A percentile compares a stretch with the other conserved stretches of the same genome.
These are phyloP conservation scores for Agrochola lychnidis DNA, from an alignment of 2,888 invertebrate species.

Conservation along the genomic window DNA sequence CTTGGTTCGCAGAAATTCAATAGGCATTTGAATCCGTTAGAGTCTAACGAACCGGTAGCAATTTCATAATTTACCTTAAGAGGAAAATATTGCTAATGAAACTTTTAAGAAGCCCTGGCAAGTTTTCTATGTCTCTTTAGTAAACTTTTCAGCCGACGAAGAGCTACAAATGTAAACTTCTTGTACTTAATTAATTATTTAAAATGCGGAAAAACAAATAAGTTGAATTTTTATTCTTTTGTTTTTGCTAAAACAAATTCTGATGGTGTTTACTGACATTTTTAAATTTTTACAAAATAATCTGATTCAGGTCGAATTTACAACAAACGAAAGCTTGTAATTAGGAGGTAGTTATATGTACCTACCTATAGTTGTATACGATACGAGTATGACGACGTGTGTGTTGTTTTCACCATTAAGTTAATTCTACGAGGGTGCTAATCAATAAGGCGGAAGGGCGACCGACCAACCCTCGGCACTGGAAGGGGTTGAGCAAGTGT, in stretches of 20 bases:
- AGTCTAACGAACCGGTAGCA: conserved; percentile 54
- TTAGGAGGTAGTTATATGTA: background rate
- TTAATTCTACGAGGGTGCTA: conserved; percentile 83
- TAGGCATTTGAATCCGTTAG: conserved; percentile 57
- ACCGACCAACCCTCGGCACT: conserved; percentile 83
- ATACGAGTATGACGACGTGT: conserved; percentile 52
- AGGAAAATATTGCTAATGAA: conserved; percentile 16
- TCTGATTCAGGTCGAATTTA: background rate
- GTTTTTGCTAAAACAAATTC: background rate
- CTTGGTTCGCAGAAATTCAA: conserved; percentile 66
- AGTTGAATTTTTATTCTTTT: background rate
- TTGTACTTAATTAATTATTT: background rate
- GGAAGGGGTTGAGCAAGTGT: conserved; percentile 88
- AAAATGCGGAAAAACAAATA: background rate
- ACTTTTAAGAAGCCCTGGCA: conserved; percentile 17
- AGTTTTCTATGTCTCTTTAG: background rate
- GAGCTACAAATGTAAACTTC: conserved; percentile 21
- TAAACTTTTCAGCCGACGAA: conserved; percentile 11
- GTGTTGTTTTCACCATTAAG: conserved; percentile 80
- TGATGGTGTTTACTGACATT: background rate
- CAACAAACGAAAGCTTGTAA: background rate
- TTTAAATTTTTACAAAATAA: background rate
- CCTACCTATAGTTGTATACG: background rate
- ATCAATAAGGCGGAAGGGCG: conserved; percentile 90
- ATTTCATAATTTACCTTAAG: conserved; percentile 45